These are phyloP conservation scores for Onthophagus sagittarius DNA, from an alignment of 2,888 invertebrate genomes.

Conservation along the genomic window DNA sequence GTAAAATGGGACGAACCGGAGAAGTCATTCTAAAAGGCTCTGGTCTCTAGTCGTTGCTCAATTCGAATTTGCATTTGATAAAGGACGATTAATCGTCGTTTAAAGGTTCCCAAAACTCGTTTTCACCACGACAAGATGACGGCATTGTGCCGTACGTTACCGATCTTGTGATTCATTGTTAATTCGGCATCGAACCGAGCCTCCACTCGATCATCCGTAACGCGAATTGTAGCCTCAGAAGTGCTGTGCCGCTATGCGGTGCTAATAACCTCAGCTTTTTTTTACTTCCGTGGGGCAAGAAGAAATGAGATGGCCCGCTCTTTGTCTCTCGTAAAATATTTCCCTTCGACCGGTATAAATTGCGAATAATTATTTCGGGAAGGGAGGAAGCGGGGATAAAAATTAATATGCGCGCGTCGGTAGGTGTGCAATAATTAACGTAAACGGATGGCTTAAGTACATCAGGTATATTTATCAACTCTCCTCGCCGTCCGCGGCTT, in stretches of 20 bases:
- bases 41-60: background rate
- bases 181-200: conserved; percentile 26
- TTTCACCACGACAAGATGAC: background rate
- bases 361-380: conserved; percentile 8
- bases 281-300: conserved; percentile 14
- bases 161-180: conserved; percentile 34
- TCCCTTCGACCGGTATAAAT: conserved; percentile 5
- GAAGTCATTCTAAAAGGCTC: background rate
- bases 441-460: conserved; percentile 6
- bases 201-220: conserved; percentile 31
- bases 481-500: background rate
- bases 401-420: conserved; percentile 8
- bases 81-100: background rate
- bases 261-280: conserved; percentile 32
- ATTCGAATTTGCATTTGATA: background rate
- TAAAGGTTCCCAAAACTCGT: background rate
- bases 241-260: conserved; percentile 26
- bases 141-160: conserved; percentile 31
- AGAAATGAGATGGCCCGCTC: conserved; percentile 1
- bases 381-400: background rate
- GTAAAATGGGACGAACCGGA: background rate
- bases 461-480: conserved; percentile 6
- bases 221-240: conserved; percentile 31
- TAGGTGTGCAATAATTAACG: conserved; percentile 11
- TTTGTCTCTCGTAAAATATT: conserved; percentile 8